A percentile compares a stretch with the other conserved stretches of the same genome.
Conservation (phyloP, 2,113 vertebrate genomes). For the Phyllostomus hastatus region DNA sequence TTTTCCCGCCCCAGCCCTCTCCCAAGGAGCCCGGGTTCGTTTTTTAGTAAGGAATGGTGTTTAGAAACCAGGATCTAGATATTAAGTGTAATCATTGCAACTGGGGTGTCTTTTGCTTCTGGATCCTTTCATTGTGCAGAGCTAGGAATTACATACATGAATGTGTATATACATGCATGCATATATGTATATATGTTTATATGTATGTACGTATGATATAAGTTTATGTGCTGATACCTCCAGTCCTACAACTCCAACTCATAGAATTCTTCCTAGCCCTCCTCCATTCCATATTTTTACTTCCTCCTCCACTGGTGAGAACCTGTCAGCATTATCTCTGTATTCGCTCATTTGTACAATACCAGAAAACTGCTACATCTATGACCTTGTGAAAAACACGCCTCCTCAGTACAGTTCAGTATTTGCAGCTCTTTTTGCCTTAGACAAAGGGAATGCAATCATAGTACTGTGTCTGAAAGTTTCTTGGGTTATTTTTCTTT, state of each 20-base stretch:
- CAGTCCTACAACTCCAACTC: not conserved
- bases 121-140: not conserved
- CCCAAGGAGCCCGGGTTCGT: not conserved
- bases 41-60: not conserved
- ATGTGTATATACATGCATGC: not conserved
- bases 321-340: not conserved
- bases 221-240: not conserved
- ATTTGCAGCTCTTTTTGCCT: not conserved
- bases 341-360: not conserved
- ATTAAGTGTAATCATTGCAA: not conserved
- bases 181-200: not conserved
- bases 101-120: not conserved
- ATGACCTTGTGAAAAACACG: not conserved
- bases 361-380: not conserved
- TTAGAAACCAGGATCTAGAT: conserved; percentile 7
- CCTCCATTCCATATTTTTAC: not conserved
- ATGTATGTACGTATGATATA: not conserved
- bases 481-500: not conserved
- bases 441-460: not conserved
- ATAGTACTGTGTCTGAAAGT: not conserved
- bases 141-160: not conserved
- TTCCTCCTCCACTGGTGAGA: not conserved
- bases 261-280: not conserved
- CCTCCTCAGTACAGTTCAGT: not conserved
- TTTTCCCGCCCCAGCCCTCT: not conserved